Base-by-base conservation (phyloP, 2,888 invertebrate species). In the Rhimphoctona megacephalus region DNA sequence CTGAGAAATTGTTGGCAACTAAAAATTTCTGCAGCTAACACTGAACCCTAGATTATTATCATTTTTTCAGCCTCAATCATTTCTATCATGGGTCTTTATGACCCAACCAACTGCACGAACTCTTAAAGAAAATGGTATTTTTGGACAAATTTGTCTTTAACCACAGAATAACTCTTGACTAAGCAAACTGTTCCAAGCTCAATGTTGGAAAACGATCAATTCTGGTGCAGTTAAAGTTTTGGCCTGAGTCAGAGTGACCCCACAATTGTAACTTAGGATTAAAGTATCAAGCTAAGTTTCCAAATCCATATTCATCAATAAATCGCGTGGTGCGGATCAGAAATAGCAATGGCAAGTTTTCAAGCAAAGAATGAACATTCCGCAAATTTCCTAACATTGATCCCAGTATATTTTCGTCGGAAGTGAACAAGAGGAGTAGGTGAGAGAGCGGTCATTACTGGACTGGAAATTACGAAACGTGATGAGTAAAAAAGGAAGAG, bases 401-500 rank as follows among this genome's bases (percentile, higher is more conserved):
- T n/a, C n/a, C n/a, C n/a, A n/a, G n/a, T n/a, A n/a, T 81, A 14
- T 33, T 76, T 74, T 33, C 67, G 46, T 52, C 74, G 61, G 72
- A 79, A 83, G 76, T 76, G 70, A 76, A 80, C 43, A 69, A 76
- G 52, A 70, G 54, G 66, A 66, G 43, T 52, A 54, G 30, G 67
- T 36, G 43, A 9, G 46, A 52, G 61, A 69, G 78, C 46, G 70
- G 76, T 85, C 81, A 78, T 85, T 81, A 78, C 57, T 57, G 30
- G 30, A 30, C 61, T 30, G 30, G 61, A 17, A 30, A 61, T n/a
- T 17, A 61, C 61, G 6, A 30, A 57, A 17, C 61, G 14, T 30
- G 30, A 30, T 30, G 46, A 46, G 19, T 9, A 17, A 17, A n/a
- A 49, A 8, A 49, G 19, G 43, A 39, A 66, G 66, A 67, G n/a